Evolutionary conservation across 2,888 invertebrate genomes (phyloP), one percentile per base, ranked within the genome.

Genomic region (Aleiodes alternator): DNA sequence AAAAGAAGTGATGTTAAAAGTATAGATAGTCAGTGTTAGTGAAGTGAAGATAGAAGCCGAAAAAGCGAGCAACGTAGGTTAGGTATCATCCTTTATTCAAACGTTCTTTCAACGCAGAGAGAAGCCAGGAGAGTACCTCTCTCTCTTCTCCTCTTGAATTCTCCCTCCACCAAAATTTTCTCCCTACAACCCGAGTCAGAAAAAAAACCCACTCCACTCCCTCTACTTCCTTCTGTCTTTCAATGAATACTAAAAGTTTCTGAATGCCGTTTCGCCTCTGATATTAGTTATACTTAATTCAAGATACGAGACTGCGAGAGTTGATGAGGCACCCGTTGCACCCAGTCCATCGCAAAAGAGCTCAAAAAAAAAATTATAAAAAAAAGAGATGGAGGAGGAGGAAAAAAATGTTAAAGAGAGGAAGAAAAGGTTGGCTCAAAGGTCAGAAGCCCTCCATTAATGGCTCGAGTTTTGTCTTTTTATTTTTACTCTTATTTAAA

Each of bases 281-380:
- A 87, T 88, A 88, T 88, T 86, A 88, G 87, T 87, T 87, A 88
- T 88, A 87, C 87, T 88, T 88, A 88, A 88, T 88, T 88, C 86
- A 86, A 85, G 85, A 84, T 80, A 83, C 84, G 82, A 82, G 81
- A 83, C 82, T 80, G 79, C 78, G 77, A 80, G 81, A 82, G 83
- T 78, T 80, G 83, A 82, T 82, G 84, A 84, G 81, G 80, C 79
- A 77, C 48, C 50, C 55, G 57, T 78, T 76, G 78, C 76, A 75
- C 75, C 71, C 57, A 56, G 77, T 69, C 38, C 73, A 72, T 55
- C 51, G 59, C 29, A 48, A 50, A 61, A 8, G 51, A 12, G 55
- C 66, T 29, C 43, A 16, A 29, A 34, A 23, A 29, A 34, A 71
- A 61, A 59, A 48, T 29, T 8, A 57, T 14, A 43, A 77, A 73